These are phyloP conservation scores for Meliscaeva auricollis DNA, from an alignment of 2,888 invertebrate genomes.

Conservation along the genomic window DNA sequence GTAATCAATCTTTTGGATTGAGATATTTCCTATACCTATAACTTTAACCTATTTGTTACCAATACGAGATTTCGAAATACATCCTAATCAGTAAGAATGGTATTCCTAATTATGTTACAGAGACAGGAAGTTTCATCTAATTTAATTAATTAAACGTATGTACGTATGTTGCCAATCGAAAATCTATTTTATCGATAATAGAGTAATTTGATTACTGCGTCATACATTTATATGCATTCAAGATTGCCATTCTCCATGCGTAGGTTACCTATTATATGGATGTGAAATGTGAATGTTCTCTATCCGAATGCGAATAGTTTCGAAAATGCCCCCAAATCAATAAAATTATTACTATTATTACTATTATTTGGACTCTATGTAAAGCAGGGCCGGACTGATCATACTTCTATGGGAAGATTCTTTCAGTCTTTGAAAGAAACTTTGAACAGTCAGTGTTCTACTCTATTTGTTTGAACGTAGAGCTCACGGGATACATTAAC, in stretches of 20 bases:
- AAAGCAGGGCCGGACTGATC: background rate
- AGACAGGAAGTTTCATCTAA: constrained; percentile 28
- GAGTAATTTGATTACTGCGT: constrained; percentile 61
- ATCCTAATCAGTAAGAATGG: constrained; percentile 19
- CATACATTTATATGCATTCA: constrained; percentile 18
- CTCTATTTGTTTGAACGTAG: too few species aligned
- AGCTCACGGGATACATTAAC: too few species aligned
- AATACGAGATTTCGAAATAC: background rate
- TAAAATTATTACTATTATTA: constrained; percentile 47
- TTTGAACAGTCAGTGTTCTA: too few species aligned
- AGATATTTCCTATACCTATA: background rate
- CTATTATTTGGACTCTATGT: constrained; percentile 53
- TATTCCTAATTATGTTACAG: constrained; percentile 26
- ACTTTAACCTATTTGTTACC: too few species aligned
- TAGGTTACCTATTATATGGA: too few species aligned
- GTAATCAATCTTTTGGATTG: constrained; percentile 7
- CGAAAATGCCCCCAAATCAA: constrained; percentile 43
- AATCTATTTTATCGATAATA: constrained; percentile 45
- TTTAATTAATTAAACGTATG: constrained; percentile 40
- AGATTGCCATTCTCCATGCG: constrained; percentile 16
- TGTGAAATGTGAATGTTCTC: background rate
- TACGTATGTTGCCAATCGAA: constrained; percentile 36
- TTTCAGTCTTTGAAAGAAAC: too few species aligned
- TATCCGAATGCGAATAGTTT: background rate
- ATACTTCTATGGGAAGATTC: too few species aligned